These are phyloP conservation scores for Bombus waltoni DNA, from an alignment of 1,140 invertebrate species.

Conservation along the genomic window DNA sequence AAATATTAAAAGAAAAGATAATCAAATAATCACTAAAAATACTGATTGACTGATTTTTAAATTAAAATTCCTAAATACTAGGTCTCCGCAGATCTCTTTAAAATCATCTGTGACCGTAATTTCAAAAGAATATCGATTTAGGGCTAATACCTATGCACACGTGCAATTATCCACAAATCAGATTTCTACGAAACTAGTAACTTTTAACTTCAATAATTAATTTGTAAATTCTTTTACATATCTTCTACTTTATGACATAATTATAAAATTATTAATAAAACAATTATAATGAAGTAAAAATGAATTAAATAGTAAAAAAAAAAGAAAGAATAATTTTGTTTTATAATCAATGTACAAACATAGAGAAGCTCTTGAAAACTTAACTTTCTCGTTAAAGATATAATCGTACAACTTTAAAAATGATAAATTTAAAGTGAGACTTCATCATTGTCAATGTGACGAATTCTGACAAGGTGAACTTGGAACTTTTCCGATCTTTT, in stretches of 20 bases:
- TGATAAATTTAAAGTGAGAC: background rate
- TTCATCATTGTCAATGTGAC: conserved; percentile 13
- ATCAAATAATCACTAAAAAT: background rate
- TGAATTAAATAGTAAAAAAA: background rate
- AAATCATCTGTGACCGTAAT: too few relatives aligned
- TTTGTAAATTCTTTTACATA: background rate
- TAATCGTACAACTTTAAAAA: background rate
- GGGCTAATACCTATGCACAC: background rate
- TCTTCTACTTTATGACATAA: background rate
- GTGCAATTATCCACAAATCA: background rate
- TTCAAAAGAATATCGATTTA: background rate
- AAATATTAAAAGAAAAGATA: background rate
- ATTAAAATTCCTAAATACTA: background rate
- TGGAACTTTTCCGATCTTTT: conserved; percentile 7
- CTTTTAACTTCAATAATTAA: background rate
- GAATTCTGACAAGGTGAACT: background rate
- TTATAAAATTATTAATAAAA: background rate
- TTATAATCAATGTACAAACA: background rate
- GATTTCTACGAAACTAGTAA: background rate
- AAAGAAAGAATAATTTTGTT: background rate
- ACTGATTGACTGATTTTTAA: background rate
- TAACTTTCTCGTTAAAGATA: conserved; percentile 19
- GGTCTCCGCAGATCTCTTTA: background rate
- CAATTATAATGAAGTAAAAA: background rate
- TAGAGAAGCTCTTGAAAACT: background rate